A percentile compares a stretch with the other conserved stretches of the same genome.
Evolutionary conservation across 2,113 vertebrate species (phyloP).

Genomic region (Urocitellus parryii): DNA sequence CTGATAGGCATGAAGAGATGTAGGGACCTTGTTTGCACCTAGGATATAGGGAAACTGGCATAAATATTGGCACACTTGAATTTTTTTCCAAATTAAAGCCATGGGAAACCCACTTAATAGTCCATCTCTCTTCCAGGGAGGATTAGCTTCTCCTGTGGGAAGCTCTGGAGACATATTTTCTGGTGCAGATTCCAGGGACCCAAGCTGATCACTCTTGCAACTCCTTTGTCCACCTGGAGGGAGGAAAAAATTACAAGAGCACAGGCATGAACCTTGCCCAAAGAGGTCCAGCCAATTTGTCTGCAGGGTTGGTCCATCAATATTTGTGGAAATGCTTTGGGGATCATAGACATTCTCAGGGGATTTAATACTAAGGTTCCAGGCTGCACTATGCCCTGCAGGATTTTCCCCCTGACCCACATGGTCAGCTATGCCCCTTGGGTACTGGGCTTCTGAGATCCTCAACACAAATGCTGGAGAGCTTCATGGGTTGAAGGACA

Average conservation of each 20-base stretch:
- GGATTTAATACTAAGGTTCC: neutral
- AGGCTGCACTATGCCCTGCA: neutral
- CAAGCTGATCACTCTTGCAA: neutral
- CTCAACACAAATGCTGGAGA: neutral
- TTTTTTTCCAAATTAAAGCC: neutral
- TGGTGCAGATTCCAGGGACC: no score
- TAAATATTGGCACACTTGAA: neutral
- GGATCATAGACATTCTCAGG: no score
- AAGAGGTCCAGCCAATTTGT: accelerated
- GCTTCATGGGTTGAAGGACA: neutral
- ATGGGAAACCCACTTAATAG: neutral
- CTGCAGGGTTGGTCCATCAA: accelerated
- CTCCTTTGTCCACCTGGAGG: neutral
- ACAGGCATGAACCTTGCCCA: no score
- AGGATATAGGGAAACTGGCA: neutral
- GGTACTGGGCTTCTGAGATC: neutral
- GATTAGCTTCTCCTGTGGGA: neutral
- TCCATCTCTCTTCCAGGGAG: neutral
- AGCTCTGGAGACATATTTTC: neutral
- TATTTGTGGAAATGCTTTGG: no score
- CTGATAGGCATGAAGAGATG: no score
- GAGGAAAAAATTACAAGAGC: neutral
- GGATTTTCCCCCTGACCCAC: neutral
- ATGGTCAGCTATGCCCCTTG: neutral
- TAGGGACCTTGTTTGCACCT: neutral